These are phyloP conservation scores for Lypha dubia DNA, from an alignment of 2,888 invertebrate species.

Conservation along the genomic window DNA sequence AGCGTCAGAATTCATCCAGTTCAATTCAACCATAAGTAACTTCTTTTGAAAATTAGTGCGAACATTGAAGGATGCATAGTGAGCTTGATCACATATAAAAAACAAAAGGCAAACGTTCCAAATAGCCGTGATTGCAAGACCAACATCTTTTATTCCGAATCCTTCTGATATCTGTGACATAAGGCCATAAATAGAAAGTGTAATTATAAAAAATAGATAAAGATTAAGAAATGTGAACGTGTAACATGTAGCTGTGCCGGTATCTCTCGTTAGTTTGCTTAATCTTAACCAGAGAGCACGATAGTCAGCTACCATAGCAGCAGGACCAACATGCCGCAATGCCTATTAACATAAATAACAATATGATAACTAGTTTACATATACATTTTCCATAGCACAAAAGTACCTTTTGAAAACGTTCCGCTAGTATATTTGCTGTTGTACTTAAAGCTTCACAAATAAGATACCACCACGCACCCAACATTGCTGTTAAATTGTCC, in stretches of 20 bases:
- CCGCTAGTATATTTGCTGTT: slow-evolving; percentile 87
- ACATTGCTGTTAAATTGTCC: slow-evolving; percentile 87
- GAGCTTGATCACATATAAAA: slow-evolving; percentile 89
- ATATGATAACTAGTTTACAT: no score
- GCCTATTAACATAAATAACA: slow-evolving; percentile 82
- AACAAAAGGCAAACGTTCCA: slow-evolving; percentile 88
- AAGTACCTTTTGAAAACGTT: slow-evolving; percentile 87
- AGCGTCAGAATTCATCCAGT: slow-evolving; percentile 90
- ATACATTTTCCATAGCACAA: background rate
- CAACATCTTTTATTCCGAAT: slow-evolving; percentile 89
- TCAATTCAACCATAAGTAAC: slow-evolving; percentile 88
- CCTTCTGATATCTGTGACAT: slow-evolving; percentile 89
- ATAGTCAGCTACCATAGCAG: slow-evolving; percentile 88
- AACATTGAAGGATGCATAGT: slow-evolving; percentile 89
- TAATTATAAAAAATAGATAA: slow-evolving; percentile 89
- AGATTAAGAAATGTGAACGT: slow-evolving; percentile 88
- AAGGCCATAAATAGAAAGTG: slow-evolving; percentile 89
- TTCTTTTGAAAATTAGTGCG: slow-evolving; percentile 90
- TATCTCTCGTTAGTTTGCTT: slow-evolving; percentile 87
- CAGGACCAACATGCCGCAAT: slow-evolving; percentile 87
- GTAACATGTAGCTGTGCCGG: slow-evolving; percentile 88
- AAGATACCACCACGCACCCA: slow-evolving; percentile 89
- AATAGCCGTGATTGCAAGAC: slow-evolving; percentile 87
- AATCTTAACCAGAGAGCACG: slow-evolving; percentile 88
- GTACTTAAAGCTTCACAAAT: slow-evolving; percentile 87